Evolutionary conservation across 1,140 invertebrate species (phyloP).

Genomic region (Phthorimaea operculella): DNA sequence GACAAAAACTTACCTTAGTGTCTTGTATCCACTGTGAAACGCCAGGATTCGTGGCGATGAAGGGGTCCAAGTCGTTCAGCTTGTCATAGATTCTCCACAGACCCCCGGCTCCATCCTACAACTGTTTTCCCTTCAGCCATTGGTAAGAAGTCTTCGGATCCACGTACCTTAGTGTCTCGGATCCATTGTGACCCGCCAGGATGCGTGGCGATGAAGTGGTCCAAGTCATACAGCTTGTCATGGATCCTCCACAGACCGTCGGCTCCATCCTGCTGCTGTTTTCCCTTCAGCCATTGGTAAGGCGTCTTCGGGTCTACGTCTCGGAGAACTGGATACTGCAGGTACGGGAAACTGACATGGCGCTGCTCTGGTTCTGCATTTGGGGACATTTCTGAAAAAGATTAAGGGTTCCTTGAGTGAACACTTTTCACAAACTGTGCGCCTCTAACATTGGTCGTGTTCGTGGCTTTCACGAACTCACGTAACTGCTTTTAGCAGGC

Average conservation of each 20-base stretch:
- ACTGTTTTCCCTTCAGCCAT: slow-evolving; percentile 74
- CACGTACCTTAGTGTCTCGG: slow-evolving; percentile 70
- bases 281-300: slow-evolving; percentile 72
- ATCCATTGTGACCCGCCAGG: slow-evolving; percentile 85
- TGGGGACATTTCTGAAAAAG: background rate
- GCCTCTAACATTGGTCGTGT: too few species aligned
- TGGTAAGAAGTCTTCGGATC: slow-evolving; percentile 42
- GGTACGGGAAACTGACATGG: slow-evolving; percentile 44
- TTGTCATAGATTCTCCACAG: slow-evolving; percentile 82
- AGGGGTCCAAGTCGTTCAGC: slow-evolving; percentile 80
- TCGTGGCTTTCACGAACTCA: too few species aligned
- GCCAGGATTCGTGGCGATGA: slow-evolving; percentile 78
- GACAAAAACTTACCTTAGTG: slow-evolving; percentile 69
- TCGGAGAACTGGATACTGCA: slow-evolving; percentile 50
- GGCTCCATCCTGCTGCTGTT: slow-evolving; percentile 75
- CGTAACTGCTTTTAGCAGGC: too few species aligned
- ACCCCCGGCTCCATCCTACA: slow-evolving; percentile 78
- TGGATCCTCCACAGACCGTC: slow-evolving; percentile 83
- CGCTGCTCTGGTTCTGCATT: slow-evolving; percentile 24
- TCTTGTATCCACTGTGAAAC: slow-evolving; percentile 77
- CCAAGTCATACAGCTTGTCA: slow-evolving; percentile 81
- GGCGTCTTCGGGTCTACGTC: slow-evolving; percentile 43
- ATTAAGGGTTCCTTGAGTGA: background rate
- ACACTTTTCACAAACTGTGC: too few species aligned
- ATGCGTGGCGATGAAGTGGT: slow-evolving; percentile 73